Conservation (phyloP, 2,888 invertebrate species). For the Leptinotarsa rubiginosa region DNA sequence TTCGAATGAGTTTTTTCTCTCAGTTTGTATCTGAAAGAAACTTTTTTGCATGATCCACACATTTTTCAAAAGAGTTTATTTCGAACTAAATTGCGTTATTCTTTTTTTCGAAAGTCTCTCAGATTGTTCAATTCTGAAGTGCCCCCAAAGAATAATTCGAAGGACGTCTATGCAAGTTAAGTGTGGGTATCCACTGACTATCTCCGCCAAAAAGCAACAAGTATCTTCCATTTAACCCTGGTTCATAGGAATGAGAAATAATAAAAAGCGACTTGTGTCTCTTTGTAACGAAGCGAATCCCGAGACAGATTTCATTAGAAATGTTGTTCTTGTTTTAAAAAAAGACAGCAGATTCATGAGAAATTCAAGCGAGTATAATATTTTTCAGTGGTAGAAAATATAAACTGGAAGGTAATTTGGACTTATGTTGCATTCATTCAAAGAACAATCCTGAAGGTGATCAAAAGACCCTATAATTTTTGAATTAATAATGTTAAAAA, state of each 20-base stretch:
- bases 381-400: too few relatives aligned
- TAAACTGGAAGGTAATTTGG: too few relatives aligned
- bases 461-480: too few relatives aligned
- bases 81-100: neutral
- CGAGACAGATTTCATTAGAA: slow-evolving; percentile 9
- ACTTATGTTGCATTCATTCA: too few relatives aligned
- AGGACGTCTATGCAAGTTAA: slow-evolving; percentile 1
- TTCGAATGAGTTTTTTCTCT: too few relatives aligned
- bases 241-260: slow-evolving; percentile 18
- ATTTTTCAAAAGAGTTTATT: too few relatives aligned
- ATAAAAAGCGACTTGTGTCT: slow-evolving; percentile 17
- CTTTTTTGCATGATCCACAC: too few relatives aligned
- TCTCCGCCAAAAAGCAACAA: slow-evolving; percentile 19
- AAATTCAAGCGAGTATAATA: neutral
- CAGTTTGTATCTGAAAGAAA: too few relatives aligned
- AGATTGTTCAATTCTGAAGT: neutral
- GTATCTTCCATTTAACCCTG: slow-evolving; percentile 16
- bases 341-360: neutral
- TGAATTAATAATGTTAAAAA: too few relatives aligned
- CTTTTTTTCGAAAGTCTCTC: neutral
- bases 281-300: slow-evolving; percentile 9
- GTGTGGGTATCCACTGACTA: slow-evolving; percentile 8
- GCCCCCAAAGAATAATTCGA: neutral
- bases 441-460: too few relatives aligned
- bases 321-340: neutral